Percentiles rank a stretch among this genome's conserved stretches.
phyloP scores from a whole-genome alignment of 1,140 invertebrate genomes.

The Himalopsyche phryganea region DNA sequence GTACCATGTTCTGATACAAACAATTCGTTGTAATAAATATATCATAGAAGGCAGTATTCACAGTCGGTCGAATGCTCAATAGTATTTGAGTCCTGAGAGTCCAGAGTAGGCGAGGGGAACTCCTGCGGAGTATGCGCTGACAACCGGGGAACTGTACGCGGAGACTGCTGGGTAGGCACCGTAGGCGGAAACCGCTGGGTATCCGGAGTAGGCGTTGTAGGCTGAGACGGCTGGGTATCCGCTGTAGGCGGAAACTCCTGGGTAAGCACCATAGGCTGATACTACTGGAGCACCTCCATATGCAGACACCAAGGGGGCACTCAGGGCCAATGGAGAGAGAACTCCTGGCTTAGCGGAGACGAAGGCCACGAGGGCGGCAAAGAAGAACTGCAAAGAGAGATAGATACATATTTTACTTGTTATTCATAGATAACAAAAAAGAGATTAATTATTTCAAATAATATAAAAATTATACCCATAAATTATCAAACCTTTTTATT shows the following conservation, averaged over 20 bases:
- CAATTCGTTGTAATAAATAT: too few relatives aligned
- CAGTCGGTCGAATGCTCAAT: too few relatives aligned
- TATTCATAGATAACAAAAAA: too few relatives aligned
- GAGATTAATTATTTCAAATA: too few relatives aligned
- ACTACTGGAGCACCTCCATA: conserved; percentile 26
- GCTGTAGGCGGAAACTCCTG: neutral
- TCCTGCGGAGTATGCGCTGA: conserved; percentile 26
- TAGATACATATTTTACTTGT: too few relatives aligned
- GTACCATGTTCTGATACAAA: too few relatives aligned
- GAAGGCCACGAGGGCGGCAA: conserved; percentile 51
- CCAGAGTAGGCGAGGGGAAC: conserved; percentile 29
- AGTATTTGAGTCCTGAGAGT: conserved; percentile 16
- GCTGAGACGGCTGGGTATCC: conserved; percentile 19
- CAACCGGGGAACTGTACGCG: conserved; percentile 14
- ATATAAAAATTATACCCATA: too few relatives aligned
- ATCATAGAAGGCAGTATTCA: too few relatives aligned
- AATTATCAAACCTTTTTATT: too few relatives aligned
- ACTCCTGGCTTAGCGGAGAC: conserved; percentile 50
- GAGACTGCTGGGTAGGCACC: conserved; percentile 18
- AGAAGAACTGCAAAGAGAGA: conserved; percentile 36
- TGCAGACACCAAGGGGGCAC: conserved; percentile 27
- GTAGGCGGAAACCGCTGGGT: conserved; percentile 22
- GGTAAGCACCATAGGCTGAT: neutral
- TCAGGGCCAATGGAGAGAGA: conserved; percentile 4
- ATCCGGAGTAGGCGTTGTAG: conserved; percentile 30